A percentile compares a stretch with the other conserved stretches of the same genome.
phyloP scores from a whole-genome alignment of 2,797 vertebrate species.

The Manis crassicaudata region DNA sequence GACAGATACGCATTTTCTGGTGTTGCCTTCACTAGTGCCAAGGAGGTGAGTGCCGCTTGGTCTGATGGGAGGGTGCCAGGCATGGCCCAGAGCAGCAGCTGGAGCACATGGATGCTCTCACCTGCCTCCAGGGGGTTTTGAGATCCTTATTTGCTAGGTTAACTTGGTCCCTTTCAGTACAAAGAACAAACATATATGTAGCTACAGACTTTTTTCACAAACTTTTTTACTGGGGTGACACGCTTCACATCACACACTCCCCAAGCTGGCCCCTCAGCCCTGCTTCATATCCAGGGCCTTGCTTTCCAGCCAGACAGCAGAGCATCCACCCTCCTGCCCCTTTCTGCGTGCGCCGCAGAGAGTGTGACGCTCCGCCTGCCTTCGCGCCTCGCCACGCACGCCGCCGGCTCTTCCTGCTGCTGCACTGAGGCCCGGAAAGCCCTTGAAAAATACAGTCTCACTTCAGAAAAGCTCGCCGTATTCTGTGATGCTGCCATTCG shows the following conservation, averaged over 20 bases:
- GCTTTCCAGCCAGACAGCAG: no score
- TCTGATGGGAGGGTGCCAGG: rapidly evolving
- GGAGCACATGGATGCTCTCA: rapidly evolving
- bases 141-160: neutral
- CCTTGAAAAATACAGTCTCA: neutral
- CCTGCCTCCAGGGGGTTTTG: no score
- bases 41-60: conserved; percentile 89
- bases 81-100: neutral
- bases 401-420: neutral
- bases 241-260: neutral
- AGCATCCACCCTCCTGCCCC: no score
- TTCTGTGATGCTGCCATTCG: neutral
- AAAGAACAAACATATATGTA: neutral
- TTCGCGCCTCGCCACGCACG: rapidly evolving
- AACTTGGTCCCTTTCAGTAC: rapidly evolving
- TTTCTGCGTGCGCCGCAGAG: no score
- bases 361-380: no score
- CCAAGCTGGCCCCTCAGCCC: rapidly evolving
- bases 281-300: no score
- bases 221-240: rapidly evolving
- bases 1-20: conserved; percentile 98
- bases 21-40: conserved; percentile 95
- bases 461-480: neutral
- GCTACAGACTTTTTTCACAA: neutral
- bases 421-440: no score